These are phyloP conservation scores for Ptychodera flava DNA, from an alignment of 35 echinoderm and acorn worm species.

Conservation along the genomic window DNA sequence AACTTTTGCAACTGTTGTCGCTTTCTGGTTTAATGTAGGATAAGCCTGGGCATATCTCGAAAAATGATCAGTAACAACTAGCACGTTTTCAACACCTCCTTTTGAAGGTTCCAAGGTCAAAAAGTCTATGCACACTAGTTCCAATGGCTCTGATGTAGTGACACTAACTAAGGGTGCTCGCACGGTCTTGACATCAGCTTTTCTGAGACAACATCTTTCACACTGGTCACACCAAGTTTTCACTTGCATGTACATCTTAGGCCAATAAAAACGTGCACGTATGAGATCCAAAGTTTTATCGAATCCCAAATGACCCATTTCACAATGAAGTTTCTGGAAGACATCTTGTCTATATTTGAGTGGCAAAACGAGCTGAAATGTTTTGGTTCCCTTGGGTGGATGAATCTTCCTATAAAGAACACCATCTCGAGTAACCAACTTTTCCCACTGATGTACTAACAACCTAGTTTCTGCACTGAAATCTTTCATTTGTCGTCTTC, in stretches of 20 bases:
- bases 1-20: background rate
- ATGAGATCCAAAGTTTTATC: background rate
- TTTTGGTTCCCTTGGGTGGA: background rate
- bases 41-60: background rate
- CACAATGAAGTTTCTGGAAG: constrained; percentile 18
- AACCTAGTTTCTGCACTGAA: constrained; percentile 10
- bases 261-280: constrained; percentile 10
- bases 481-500: too few relatives aligned
- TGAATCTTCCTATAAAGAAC: constrained; percentile 9
- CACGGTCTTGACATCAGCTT: background rate
- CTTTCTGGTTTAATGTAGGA: background rate
- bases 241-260: background rate
- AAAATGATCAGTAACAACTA: constrained; percentile 5
- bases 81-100: constrained; percentile 9
- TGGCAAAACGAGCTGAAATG: constrained; percentile 33
- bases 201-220: constrained; percentile 15
- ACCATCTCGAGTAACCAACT: constrained; percentile 17
- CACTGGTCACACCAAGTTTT: background rate
- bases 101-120: background rate
- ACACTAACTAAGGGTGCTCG: background rate
- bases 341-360: background rate
- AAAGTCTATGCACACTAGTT: background rate
- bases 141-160: background rate
- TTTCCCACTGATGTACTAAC: constrained; percentile 38
- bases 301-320: constrained; percentile 3